Conservation (phyloP, 2,797 vertebrate genomes). For the Clarias laeviceps region DNA sequence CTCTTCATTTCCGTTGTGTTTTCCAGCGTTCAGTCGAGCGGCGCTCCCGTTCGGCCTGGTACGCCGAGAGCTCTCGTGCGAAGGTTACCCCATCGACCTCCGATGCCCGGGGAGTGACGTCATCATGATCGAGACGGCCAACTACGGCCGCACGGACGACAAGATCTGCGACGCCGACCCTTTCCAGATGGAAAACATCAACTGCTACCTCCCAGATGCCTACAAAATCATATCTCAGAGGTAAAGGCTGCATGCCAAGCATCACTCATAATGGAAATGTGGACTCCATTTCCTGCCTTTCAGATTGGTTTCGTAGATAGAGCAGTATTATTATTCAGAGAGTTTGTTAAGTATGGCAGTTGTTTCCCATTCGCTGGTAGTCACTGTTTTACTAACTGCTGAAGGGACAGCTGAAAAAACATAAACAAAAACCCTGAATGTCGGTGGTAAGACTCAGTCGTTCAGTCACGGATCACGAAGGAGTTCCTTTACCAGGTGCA, state of each 20-base stretch:
- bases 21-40: slow-evolving; percentile 91
- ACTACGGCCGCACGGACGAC: slow-evolving; percentile 98
- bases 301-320: slow-evolving; percentile 35
- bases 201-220: slow-evolving; percentile 98
- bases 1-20: background rate
- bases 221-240: slow-evolving; percentile 99
- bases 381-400: slow-evolving; percentile 12
- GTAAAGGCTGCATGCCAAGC: slow-evolving; percentile 70
- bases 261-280: slow-evolving; percentile 49
- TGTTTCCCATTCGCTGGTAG: slow-evolving; percentile 11
- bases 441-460: slow-evolving; percentile 10
- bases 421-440: slow-evolving; percentile 19
- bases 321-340: slow-evolving; percentile 32
- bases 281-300: slow-evolving; percentile 46
- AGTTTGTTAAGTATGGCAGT: slow-evolving; percentile 17
- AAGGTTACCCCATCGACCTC: slow-evolving; percentile 97
- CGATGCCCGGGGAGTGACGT: slow-evolving; percentile 98
- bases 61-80: slow-evolving; percentile 94
- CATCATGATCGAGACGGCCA: slow-evolving; percentile 98
- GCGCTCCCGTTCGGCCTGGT: slow-evolving; percentile 95
- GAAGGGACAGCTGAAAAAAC: slow-evolving; percentile 38
- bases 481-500: slow-evolving; percentile 20
- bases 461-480: slow-evolving; percentile 12
- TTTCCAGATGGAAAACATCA: slow-evolving; percentile 99
- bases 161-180: slow-evolving; percentile 99